These are phyloP conservation scores for Philereme vetulata DNA, from an alignment of 2,888 invertebrate genomes.

Conservation along the genomic window DNA sequence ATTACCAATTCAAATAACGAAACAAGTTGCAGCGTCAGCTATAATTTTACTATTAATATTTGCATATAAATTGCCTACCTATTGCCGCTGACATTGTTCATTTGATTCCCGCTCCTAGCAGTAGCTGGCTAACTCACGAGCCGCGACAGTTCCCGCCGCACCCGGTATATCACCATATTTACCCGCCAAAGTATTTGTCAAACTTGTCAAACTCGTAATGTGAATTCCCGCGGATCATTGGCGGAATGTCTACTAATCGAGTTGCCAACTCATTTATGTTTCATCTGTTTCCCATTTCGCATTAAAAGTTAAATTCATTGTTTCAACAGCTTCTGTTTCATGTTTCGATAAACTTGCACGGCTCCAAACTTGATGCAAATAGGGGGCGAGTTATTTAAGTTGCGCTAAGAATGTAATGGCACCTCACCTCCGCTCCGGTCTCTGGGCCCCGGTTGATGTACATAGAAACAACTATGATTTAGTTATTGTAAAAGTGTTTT, in stretches of 20 bases:
- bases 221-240: conserved; percentile 38
- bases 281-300: conserved; percentile 33
- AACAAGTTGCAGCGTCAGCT: neutral
- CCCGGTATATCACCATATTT: conserved; percentile 5
- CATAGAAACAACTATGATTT: neutral
- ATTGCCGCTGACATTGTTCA: conserved; percentile 4
- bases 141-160: neutral
- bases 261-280: conserved; percentile 40
- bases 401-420: conserved; percentile 7
- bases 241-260: conserved; percentile 40
- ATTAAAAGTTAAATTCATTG: conserved; percentile 36
- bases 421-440: neutral
- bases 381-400: conserved; percentile 18
- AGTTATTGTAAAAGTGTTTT: no score
- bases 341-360: conserved; percentile 17
- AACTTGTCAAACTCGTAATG: conserved; percentile 36
- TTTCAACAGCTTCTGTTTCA: conserved; percentile 25
- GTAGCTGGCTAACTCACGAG: neutral
- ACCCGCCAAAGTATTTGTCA: conserved; percentile 31
- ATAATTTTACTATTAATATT: conserved; percentile 12
- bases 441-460: neutral
- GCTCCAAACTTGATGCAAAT: conserved; percentile 27
- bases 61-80: conserved; percentile 16
- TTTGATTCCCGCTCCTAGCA: neutral
- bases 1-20: no score